Conservation (phyloP, 2,797 vertebrate genomes). For the Melanotaenia nigrans region DNA sequence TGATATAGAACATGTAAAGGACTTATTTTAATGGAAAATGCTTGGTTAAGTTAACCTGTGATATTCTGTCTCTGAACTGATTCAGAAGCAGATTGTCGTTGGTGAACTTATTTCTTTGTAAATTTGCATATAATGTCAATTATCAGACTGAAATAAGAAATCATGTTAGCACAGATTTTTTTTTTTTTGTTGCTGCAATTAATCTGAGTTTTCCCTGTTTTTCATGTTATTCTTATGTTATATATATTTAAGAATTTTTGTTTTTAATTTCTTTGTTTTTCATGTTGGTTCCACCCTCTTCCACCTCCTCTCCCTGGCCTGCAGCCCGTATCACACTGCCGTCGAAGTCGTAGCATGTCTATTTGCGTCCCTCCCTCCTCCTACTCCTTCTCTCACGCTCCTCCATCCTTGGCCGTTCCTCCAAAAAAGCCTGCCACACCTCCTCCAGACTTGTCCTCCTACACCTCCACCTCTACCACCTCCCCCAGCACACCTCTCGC, state of each 20-base stretch:
- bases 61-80: not conserved
- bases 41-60: not conserved
- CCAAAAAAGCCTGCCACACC: conserved; percentile 87
- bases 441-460: conserved; percentile 87
- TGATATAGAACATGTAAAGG: not conserved
- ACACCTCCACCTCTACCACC: conserved; percentile 73
- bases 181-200: conserved; percentile 15
- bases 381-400: conserved; percentile 75
- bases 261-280: conserved; percentile 66
- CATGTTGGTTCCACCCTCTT: conserved; percentile 55
- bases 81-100: not conserved
- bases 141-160: not conserved
- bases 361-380: conserved; percentile 92
- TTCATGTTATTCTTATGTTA: conserved; percentile 13
- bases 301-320: conserved; percentile 58
- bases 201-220: conserved; percentile 9
- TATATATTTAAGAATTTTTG: conserved; percentile 5
- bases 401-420: conserved; percentile 76
- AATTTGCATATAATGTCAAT: not conserved
- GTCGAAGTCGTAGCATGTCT: conserved; percentile 97
- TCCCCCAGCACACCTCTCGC: conserved; percentile 81
- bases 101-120: not conserved
- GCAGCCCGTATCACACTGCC: conserved; percentile 72
- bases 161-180: not conserved
- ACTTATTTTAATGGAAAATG: not conserved